Evolutionary conservation across 2,888 invertebrate species (phyloP).

Genomic region (Cynaeus angustus): DNA sequence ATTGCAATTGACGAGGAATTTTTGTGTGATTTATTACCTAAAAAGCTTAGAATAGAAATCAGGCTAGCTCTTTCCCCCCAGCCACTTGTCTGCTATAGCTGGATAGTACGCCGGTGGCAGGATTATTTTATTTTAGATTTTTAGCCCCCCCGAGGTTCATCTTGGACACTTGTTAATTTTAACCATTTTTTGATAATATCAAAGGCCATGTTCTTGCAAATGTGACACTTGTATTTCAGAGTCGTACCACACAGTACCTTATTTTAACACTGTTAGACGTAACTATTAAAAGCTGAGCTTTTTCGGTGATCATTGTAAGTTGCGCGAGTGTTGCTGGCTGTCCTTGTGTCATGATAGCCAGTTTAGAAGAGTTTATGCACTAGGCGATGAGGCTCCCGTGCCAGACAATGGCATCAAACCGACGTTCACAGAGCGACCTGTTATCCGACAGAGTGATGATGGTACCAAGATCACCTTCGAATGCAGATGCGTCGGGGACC

Average conservation of each 20-base stretch:
- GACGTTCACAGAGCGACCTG: slow-evolving; percentile 97
- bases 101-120: slow-evolving; percentile 56
- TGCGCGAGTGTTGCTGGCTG: slow-evolving; percentile 71
- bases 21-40: slow-evolving; percentile 67
- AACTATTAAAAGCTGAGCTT: slow-evolving; percentile 72
- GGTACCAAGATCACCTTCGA: slow-evolving; percentile 96
- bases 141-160: slow-evolving; percentile 60
- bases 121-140: slow-evolving; percentile 61
- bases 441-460: slow-evolving; percentile 97
- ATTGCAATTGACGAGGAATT: slow-evolving; percentile 65
- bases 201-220: slow-evolving; percentile 72
- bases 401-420: slow-evolving; percentile 96
- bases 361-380: slow-evolving; percentile 71
- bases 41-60: slow-evolving; percentile 67
- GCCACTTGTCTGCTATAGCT: slow-evolving; percentile 51
- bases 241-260: slow-evolving; percentile 62
- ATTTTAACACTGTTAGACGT: slow-evolving; percentile 65
- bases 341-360: slow-evolving; percentile 68
- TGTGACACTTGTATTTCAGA: slow-evolving; percentile 66
- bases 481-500: slow-evolving; percentile 98
- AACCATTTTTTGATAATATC: slow-evolving; percentile 57
- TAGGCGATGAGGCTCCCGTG: slow-evolving; percentile 96
- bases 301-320: slow-evolving; percentile 70
- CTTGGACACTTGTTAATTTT: slow-evolving; percentile 60
- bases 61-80: slow-evolving; percentile 51